Conservation (phyloP, 1,140 invertebrate genomes). For the Drosophila novamexicana region DNA sequence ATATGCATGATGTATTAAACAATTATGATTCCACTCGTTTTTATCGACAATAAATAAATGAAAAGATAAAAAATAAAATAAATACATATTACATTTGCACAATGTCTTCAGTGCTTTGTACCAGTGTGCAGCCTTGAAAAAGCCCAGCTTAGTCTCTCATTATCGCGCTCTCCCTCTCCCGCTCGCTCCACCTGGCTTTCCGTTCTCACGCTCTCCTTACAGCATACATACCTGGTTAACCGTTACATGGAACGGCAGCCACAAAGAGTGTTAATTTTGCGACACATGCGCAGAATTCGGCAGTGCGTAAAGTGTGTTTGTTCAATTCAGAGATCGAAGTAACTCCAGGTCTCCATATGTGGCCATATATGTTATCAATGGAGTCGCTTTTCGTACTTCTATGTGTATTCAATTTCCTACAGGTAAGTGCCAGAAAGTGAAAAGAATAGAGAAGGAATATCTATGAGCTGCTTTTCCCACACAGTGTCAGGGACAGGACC, state of each 20-base stretch:
- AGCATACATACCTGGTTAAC: neutral
- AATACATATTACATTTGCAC: neutral
- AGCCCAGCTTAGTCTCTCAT: neutral
- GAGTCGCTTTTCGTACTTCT: conserved; percentile 22
- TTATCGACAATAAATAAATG: too few species aligned
- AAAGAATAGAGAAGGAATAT: neutral
- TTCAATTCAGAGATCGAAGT: conserved; percentile 1
- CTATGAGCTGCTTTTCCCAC: neutral
- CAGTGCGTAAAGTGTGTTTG: conserved; percentile 1
- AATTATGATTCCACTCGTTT: too few species aligned
- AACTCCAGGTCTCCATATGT: neutral
- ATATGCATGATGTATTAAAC: neutral
- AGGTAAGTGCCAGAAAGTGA: conserved; percentile 2
- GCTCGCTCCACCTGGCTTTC: neutral
- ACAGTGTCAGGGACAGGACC: conserved; percentile 1
- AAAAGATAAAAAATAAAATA: too few species aligned
- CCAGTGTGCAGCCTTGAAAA: conserved; percentile 21
- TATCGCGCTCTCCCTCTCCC: neutral
- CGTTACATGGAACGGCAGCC: conserved; percentile 10
- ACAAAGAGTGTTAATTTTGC: neutral
- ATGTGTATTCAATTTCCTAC: conserved; percentile 16
- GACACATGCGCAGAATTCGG: neutral
- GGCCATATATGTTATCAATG: conserved; percentile 11
- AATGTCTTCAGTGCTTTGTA: neutral
- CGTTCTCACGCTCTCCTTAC: neutral